Base-by-base conservation (phyloP, 1,140 invertebrate genomes). In the Drosophila rufa region DNA sequence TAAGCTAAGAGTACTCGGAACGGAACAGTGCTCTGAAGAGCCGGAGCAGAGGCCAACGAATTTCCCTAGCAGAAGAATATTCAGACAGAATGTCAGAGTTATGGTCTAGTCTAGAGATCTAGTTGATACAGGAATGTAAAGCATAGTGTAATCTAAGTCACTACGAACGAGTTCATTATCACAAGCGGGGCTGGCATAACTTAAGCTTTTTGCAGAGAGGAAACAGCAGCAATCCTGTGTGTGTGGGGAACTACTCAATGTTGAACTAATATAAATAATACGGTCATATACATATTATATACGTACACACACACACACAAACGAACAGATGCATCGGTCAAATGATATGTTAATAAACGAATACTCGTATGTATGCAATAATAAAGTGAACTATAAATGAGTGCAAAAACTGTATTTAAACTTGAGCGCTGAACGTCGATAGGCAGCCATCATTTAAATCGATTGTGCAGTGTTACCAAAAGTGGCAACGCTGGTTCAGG, bases 61-160 rank as follows among this genome's bases (percentile, higher is more conserved):
- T 85, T 91, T 82, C 71, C 60, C 80, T 75, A 87, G 47, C 65
- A 85, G 45, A 75, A 85, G 57, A 75, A 69, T 67, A 51, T 47
- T 47, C 68, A 27, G 51, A 53, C 68, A 36, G 19, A 9, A 14
- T 27, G 25, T 60, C 61, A 30, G 61, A 22, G 65, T 42, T 30
- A 47, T 22, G 60, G 25, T 38, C 65, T 68, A 64, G 45, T 46
- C 62, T 22, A 62, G 53, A 67, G 53, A 60, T 73, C 46, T 51
- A 73, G 70, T 51, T 60, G 67, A 74, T 74, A 74, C 70, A 74
- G 70, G 70, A 73, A 74, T 74, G 70, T 74, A 74, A 73, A 74
- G 70, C 68, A 73, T 73, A 60, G 36, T 38, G 46, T 74, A 55
- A 68, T 56, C 53, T 74, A 74, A 74, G 68, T 74, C 70, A 73